Base-by-base conservation (phyloP, 2,888 invertebrate genomes). In the Orthosia cruda region DNA sequence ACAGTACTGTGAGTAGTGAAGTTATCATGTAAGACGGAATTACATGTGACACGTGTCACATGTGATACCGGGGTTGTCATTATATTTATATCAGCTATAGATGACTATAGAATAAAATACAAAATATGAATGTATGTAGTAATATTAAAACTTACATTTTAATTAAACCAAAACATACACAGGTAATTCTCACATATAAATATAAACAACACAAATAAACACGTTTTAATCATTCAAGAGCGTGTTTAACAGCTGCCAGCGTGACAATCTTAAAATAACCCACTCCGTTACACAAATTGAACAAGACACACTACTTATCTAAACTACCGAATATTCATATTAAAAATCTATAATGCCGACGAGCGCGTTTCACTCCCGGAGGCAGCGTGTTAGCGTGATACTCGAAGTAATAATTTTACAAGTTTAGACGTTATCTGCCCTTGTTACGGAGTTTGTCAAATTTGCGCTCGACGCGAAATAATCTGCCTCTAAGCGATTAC, bases 371-470 rank as follows among this genome's bases (percentile, higher is more conserved):
- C 62, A 11, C 57, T 59, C 68, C 59, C 66, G 16, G 45, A 58
- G 55, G 71, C 58, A 67, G 55, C 70, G 63, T 80, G 58, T 71
- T 71, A 70, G 79, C 79, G 64, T 62, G 68, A 59, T 66, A 63
- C 68, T 67, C 64, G 59, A 74, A 77, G 82, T 74, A 85, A 85
- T 85, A 83, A 85, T 80, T 85, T 73, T 59, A 83, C 78, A 83
- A 85, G 85, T 83, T 81, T 70, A 45, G 81, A 78, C 85, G 65
- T 71, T 85, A 85, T 85, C 85, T 77, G 61, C 50, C 55, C 73
- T 81, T 76, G 80, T 85, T 83, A 81, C 74, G 18, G 74, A 72
- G 78, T 83, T 83, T 85, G 85, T 85, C 85, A 85, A 85, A 85
- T 85, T 85, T 77, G 67, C 74, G 70, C 79, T 65, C 55, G 67